phyloP scores from a whole-genome alignment of 2,888 invertebrate genomes.

The Meandrusa payeni region DNA sequence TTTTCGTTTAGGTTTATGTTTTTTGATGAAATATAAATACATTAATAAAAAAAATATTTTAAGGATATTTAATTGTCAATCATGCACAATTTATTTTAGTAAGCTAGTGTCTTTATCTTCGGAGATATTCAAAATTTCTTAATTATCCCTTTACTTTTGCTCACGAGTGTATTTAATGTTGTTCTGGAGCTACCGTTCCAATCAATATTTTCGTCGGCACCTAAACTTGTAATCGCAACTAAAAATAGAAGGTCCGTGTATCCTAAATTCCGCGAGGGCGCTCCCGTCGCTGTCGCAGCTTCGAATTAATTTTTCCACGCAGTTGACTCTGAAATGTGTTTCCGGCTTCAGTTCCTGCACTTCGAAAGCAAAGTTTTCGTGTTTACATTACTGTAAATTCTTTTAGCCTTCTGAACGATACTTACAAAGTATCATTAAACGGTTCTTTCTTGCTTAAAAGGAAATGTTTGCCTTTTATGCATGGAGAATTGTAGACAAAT shows the following conservation, averaged over 20 bases:
- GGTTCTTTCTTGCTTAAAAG: constrained; percentile 48
- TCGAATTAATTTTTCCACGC: constrained; percentile 76
- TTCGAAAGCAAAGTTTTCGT: constrained; percentile 76
- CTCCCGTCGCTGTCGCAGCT: constrained; percentile 50
- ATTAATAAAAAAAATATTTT: too few species aligned
- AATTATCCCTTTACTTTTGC: too few species aligned
- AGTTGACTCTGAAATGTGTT: constrained; percentile 76
- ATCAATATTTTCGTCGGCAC: constrained; percentile 14
- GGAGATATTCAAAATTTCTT: too few species aligned
- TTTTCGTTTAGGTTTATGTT: too few species aligned
- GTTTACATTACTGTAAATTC: constrained; percentile 75
- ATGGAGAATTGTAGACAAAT: constrained; percentile 16
- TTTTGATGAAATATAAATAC: too few species aligned
- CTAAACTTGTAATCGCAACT: constrained; percentile 29
- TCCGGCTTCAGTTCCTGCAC: constrained; percentile 69
- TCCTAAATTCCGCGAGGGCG: constrained; percentile 14
- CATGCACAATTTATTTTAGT: too few species aligned
- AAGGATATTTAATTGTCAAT: too few species aligned
- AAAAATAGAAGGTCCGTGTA: constrained; percentile 29
- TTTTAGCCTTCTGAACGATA: constrained; percentile 65
- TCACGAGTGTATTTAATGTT: too few species aligned
- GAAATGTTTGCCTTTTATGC: constrained; percentile 38
- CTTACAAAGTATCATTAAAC: constrained; percentile 60
- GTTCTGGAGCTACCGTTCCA: too few species aligned
- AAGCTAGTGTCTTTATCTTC: too few species aligned